Evolutionary conservation across 2,888 invertebrate genomes (phyloP).

Genomic region (Drosophila melanosoma): DNA sequence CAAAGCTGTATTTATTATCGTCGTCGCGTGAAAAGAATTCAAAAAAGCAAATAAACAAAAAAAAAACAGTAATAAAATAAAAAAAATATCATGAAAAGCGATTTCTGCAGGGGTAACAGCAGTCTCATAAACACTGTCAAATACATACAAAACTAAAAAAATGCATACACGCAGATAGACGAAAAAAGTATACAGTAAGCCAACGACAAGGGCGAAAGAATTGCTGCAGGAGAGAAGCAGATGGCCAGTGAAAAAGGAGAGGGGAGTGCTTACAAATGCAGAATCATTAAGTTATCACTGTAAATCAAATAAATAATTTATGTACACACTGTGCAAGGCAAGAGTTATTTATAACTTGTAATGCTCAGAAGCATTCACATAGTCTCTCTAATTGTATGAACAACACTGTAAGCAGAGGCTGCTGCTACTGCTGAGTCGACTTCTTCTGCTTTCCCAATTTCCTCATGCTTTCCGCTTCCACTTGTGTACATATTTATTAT

Average conservation of each 20-base stretch:
- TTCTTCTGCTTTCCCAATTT: constrained; percentile 47
- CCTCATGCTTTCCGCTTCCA: constrained; percentile 29
- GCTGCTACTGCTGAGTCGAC: constrained; percentile 28
- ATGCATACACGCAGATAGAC: constrained; percentile 16
- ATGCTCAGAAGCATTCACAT: neutral
- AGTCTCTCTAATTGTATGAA: constrained; percentile 56
- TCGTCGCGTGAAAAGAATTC: constrained; percentile 54
- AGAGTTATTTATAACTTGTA: constrained; percentile 28
- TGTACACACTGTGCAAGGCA: constrained; percentile 13
- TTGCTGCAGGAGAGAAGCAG: constrained; percentile 65
- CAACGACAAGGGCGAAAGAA: constrained; percentile 53
- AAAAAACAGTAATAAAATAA: constrained; percentile 17
- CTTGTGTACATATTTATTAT: constrained; percentile 22
- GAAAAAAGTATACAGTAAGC: constrained; percentile 40
- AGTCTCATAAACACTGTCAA: constrained; percentile 55
- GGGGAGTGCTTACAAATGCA: constrained; percentile 24
- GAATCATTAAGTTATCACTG: constrained; percentile 28
- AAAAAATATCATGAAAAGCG: constrained; percentile 56
- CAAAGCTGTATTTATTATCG: constrained; percentile 59
- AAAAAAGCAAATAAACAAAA: constrained; percentile 30
- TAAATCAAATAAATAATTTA: constrained; percentile 18
- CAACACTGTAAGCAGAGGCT: constrained; percentile 51
- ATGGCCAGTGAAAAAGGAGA: neutral
- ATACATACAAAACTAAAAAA: constrained; percentile 27
- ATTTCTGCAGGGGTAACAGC: constrained; percentile 28